Evolutionary conservation across 1,140 invertebrate genomes (phyloP).

Genomic region (Arion vulgaris): DNA sequence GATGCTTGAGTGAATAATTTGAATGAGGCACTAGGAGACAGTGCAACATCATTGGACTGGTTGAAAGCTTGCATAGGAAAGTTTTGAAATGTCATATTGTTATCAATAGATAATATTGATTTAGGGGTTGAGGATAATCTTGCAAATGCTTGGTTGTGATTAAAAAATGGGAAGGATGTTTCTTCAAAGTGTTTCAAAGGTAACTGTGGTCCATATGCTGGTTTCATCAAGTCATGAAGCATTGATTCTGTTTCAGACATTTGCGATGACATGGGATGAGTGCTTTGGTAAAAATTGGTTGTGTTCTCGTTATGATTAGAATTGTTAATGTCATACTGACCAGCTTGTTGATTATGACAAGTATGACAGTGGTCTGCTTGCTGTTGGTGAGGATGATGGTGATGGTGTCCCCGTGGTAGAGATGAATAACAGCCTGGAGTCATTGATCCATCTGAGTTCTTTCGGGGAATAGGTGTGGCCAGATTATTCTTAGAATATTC

Average conservation of each 20-base stretch:
- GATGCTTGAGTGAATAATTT: slow-evolving; percentile 21
- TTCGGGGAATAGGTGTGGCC: slow-evolving; percentile 18
- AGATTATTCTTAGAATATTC: background rate
- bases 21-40: slow-evolving; percentile 4
- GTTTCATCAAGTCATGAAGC: slow-evolving; percentile 1
- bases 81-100: background rate
- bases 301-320: background rate
- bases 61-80: slow-evolving; percentile 14
- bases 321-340: background rate
- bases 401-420: slow-evolving; percentile 26
- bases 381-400: background rate
- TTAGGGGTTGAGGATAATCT: slow-evolving; percentile 17
- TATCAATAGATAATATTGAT: slow-evolving; percentile 5
- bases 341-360: background rate
- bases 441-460: slow-evolving; percentile 35
- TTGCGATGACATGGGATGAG: slow-evolving; percentile 9
- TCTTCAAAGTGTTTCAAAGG: slow-evolving; percentile 33
- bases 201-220: background rate
- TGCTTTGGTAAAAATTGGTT: background rate
- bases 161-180: slow-evolving; percentile 28
- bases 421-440: slow-evolving; percentile 35
- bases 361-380: background rate
- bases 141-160: slow-evolving; percentile 38
- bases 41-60: background rate
- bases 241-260: background rate